Base-by-base conservation (phyloP, 1,140 invertebrate genomes). In the Sesamia nonagrioides region DNA sequence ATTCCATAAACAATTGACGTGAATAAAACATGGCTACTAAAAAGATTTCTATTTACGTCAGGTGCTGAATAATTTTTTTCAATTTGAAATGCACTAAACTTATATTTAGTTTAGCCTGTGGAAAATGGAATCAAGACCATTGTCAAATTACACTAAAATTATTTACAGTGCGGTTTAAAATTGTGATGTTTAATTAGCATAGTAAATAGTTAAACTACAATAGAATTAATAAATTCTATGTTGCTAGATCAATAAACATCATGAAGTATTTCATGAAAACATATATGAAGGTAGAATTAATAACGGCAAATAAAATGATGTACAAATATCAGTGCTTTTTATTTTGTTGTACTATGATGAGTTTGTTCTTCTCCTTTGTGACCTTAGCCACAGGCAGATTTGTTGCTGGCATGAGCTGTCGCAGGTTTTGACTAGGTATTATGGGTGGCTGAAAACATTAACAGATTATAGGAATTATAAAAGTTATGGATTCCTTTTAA, bases 341-440 rank as follows among this genome's bases (percentile, higher is more conserved):
- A 81, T 91, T 95, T 77, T 95, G 96, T 86, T 97, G 97, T 77
- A 97, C 96, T 86, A 97, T 97, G 76, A 97, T 97, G 8, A 97
- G 95, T 90, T 97, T 97, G 89, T 97, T 97, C 84, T 96, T 96
- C 83, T 97, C 96, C 78, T 97, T 96, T 11, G 97, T 97, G 6
- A 97, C 97, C 89, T 97, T 97, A 1, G 97, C 97, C 37, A 96
- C 96, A 0, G 96, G 96, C 0, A 95, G 84, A 61, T 95, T 95
- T 15, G 95, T 96, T 27, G 96, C 95, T 80, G 85, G 96, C 95
- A 95, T 96, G 87, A 96, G 95, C 89, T 94, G 97, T 86, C 95
- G 95, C 69, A 95, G 88, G 87, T 96, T 96, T 90, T 96, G 96
- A 83, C 95, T 95, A 33, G 96, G 95, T 80, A 96, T 96, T 15